Percentiles rank a stretch among this genome's conserved stretches.
Evolutionary conservation across 2,113 vertebrate genomes (phyloP).

Genomic region (Ageneiosus marmoratus): DNA sequence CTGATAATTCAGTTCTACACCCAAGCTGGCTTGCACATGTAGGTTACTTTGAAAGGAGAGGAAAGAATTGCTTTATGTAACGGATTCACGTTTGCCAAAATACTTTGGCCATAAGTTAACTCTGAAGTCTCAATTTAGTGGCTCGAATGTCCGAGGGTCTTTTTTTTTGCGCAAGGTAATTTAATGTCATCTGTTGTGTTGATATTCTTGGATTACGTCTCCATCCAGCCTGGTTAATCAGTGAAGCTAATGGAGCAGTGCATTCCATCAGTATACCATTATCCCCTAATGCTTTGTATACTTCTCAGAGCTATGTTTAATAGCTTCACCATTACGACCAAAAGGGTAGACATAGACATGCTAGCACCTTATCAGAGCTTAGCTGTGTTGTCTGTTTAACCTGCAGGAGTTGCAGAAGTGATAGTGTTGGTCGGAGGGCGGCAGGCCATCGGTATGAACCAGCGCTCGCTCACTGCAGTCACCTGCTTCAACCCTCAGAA

Average conservation of each 20-base stretch:
- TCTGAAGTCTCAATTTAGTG: constrained; percentile 10
- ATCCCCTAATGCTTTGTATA: constrained; percentile 43
- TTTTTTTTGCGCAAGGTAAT: constrained; percentile 34
- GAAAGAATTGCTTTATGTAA: constrained; percentile 25
- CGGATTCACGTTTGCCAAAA: constrained; percentile 2
- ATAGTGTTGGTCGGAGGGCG: constrained; percentile 96
- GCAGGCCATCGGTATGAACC: constrained; percentile 96
- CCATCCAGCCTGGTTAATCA: constrained; percentile 37
- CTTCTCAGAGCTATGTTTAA: constrained; percentile 49
- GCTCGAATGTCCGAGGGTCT: neutral
- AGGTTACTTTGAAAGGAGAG: constrained; percentile 37
- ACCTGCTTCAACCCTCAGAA: constrained; percentile 98
- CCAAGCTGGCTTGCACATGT: constrained; percentile 32
- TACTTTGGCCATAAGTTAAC: constrained; percentile 7
- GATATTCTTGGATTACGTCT: constrained; percentile 38
- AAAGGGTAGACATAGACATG: constrained; percentile 4
- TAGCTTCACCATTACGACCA: constrained; percentile 20
- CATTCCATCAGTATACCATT: constrained; percentile 47
- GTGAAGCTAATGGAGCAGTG: constrained; percentile 38
- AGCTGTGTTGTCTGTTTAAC: constrained; percentile 11
- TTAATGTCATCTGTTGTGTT: constrained; percentile 37
- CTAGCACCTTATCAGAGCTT: neutral
- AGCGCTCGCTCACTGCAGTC: constrained; percentile 92
- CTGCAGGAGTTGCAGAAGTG: constrained; percentile 92
- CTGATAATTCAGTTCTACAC: constrained; percentile 55